phyloP scores from a whole-genome alignment of 2,797 vertebrate genomes.

The Anomalospiza imberbis region DNA sequence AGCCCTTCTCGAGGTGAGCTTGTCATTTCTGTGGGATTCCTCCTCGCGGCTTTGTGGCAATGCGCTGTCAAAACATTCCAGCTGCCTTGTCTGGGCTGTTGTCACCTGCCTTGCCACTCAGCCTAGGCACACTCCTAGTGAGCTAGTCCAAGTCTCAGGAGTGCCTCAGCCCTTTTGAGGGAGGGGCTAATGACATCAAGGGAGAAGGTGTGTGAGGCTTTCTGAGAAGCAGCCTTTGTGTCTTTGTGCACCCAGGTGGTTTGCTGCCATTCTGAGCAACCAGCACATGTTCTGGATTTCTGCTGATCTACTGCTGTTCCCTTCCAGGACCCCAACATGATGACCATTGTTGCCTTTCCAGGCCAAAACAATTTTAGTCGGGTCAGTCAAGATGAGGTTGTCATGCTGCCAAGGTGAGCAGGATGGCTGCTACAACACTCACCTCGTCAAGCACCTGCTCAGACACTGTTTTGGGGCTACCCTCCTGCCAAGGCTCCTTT shows the following conservation, averaged over 20 bases:
- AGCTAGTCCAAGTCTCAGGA: neutral
- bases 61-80: neutral
- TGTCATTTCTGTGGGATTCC: neutral
- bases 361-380: neutral
- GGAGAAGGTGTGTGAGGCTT: neutral
- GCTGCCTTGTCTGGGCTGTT: neutral
- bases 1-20: neutral
- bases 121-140: neutral
- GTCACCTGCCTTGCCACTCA: neutral
- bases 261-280: neutral
- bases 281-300: neutral
- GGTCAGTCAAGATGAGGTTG: neutral
- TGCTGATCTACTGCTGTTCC: neutral
- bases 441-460: rapidly evolving
- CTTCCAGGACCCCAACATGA: neutral
- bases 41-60: neutral
- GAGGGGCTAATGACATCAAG: neutral
- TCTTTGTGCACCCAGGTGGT: neutral
- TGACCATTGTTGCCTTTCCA: neutral
- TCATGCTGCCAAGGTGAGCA: neutral
- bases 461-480: neutral
- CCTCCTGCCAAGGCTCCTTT: neutral
- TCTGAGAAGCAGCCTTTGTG: neutral
- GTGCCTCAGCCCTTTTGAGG: neutral
- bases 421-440: neutral